Percentiles rank a stretch among this genome's conserved stretches.
phyloP scores from a whole-genome alignment of 2,888 invertebrate species.

The Drosophila paranaensis region DNA sequence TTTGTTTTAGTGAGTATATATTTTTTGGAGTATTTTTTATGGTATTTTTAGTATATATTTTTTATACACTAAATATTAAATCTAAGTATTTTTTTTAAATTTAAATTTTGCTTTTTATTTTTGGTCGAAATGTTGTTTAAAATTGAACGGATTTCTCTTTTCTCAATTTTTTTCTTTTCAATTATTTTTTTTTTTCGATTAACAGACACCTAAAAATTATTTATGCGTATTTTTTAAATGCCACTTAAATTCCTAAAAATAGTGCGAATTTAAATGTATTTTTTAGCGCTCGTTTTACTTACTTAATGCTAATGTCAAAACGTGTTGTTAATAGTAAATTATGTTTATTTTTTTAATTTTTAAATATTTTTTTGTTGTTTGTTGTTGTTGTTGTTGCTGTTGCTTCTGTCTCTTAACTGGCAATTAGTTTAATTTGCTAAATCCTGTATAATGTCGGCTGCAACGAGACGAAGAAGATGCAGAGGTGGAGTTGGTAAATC shows the following conservation, averaged over 20 bases:
- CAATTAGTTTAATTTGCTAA: conserved; percentile 81
- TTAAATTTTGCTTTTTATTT: conserved; percentile 21
- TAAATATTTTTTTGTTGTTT: conserved; percentile 11
- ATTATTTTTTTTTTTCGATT: background rate
- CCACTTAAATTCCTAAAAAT: conserved; percentile 51
- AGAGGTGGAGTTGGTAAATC: conserved; percentile 34
- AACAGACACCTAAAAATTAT: conserved; percentile 38
- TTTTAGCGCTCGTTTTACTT: conserved; percentile 56
- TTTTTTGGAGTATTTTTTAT: conserved; percentile 8
- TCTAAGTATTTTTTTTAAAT: conserved; percentile 14
- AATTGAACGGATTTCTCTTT: conserved; percentile 3
- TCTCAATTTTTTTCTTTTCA: conserved; percentile 12
- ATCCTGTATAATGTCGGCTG: conserved; percentile 82
- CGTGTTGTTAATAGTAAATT: conserved; percentile 45
- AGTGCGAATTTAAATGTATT: conserved; percentile 28
- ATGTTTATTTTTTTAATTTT: conserved; percentile 15
- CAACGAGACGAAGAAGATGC: conserved; percentile 47
- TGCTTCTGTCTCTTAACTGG: conserved; percentile 51
- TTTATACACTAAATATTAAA: conserved; percentile 34
- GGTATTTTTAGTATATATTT: conserved; percentile 8
- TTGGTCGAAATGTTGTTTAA: conserved; percentile 66
- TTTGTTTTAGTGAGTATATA: background rate
- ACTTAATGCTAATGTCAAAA: conserved; percentile 71
- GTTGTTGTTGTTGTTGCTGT: conserved; percentile 16
- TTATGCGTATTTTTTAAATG: conserved; percentile 29